phyloP scores from a whole-genome alignment of 2,113 vertebrate genomes.

The Apus apus region DNA sequence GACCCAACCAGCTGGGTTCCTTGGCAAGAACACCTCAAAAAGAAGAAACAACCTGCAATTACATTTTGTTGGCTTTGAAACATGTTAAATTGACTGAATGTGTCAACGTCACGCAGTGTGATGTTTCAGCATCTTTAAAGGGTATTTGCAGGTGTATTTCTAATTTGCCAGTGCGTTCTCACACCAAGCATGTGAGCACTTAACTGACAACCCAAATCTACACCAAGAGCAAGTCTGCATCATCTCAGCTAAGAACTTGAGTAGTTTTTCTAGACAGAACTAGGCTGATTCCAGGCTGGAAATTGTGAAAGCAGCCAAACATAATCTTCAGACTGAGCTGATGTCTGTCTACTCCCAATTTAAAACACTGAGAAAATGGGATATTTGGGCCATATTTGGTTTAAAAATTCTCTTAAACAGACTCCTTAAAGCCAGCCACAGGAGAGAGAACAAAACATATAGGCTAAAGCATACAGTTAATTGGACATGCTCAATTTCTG shows the following conservation, averaged over 20 bases:
- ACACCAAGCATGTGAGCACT: background rate
- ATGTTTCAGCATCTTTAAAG: slow-evolving; percentile 3
- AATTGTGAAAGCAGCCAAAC: background rate
- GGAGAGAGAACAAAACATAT: background rate
- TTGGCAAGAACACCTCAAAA: background rate
- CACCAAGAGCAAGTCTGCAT: background rate
- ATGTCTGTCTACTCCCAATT: background rate
- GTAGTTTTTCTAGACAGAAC: background rate
- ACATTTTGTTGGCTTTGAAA: slow-evolving; percentile 17
- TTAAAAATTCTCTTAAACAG: background rate
- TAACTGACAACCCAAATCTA: background rate
- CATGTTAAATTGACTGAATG: background rate
- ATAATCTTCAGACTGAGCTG: background rate
- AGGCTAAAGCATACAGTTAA: background rate
- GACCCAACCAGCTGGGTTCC: background rate
- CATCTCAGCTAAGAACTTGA: background rate
- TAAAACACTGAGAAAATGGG: background rate
- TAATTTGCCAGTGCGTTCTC: background rate
- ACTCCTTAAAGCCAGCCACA: background rate
- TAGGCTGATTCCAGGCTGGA: background rate
- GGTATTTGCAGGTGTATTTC: background rate
- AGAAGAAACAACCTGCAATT: background rate
- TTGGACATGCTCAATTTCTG: background rate
- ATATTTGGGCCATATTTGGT: background rate
- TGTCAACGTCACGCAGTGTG: background rate